Evolutionary conservation across 2,113 vertebrate species (phyloP).

Genomic region (Mastomys natalensis): DNA sequence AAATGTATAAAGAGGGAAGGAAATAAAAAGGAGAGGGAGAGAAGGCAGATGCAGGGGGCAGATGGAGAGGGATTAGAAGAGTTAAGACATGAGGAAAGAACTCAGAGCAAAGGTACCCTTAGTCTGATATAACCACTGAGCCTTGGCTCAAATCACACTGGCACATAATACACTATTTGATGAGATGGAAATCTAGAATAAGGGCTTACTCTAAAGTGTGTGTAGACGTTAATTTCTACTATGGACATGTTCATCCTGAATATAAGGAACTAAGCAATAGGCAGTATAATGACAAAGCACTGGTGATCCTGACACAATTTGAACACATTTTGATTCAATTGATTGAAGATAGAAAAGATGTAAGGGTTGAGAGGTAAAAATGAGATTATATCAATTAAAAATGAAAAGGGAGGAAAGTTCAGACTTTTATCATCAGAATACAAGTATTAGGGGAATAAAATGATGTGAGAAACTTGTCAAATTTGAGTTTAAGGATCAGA

Average conservation of each 20-base stretch:
- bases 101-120: not conserved
- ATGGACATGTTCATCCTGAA: not conserved
- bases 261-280: not conserved
- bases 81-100: not conserved
- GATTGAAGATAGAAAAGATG: not conserved
- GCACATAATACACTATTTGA: not conserved
- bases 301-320: slow-evolving; percentile 8
- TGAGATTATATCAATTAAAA: not conserved
- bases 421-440: not conserved
- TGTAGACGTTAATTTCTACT: not conserved
- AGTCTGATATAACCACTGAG: not conserved
- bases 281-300: not conserved
- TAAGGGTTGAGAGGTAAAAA: not conserved
- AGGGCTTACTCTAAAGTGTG: not conserved
- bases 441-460: not conserved
- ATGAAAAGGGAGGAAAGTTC: not conserved
- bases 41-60: not conserved
- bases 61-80: not conserved
- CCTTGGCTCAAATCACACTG: not conserved
- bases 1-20: not conserved
- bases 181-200: not conserved
- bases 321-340: not conserved
- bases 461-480: not conserved
- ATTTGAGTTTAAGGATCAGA: not conserved
- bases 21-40: not conserved